Evolutionary conservation across 2,888 invertebrate species (phyloP).

Genomic region (Stenichneumon culpator): DNA sequence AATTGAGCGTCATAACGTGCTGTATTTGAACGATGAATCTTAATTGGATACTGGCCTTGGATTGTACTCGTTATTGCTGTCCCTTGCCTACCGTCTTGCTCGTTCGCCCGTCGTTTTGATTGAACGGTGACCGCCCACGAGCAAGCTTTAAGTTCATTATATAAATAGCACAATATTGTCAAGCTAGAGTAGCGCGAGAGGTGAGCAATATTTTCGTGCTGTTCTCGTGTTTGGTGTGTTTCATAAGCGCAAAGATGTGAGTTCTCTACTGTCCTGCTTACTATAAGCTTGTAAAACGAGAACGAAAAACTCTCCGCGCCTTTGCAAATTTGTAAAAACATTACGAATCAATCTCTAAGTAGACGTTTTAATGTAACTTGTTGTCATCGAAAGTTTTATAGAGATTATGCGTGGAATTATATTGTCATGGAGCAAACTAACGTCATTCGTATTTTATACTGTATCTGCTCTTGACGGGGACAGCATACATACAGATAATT

Average conservation of each 20-base stretch:
- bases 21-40: slow-evolving; percentile 62
- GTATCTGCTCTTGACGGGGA: slow-evolving; percentile 2
- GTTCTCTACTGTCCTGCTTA: too few species aligned
- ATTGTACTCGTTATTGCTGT: slow-evolving; percentile 55
- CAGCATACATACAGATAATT: slow-evolving; percentile 44
- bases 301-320: background rate
- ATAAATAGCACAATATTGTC: slow-evolving; percentile 46
- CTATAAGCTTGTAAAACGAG: too few species aligned
- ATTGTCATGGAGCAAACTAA: too few species aligned
- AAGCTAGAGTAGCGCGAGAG: background rate
- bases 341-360: background rate
- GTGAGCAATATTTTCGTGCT: background rate
- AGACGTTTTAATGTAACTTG: too few species aligned
- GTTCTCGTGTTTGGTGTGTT: background rate
- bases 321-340: background rate
- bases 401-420: too few species aligned
- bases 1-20: slow-evolving; percentile 56
- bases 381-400: too few species aligned
- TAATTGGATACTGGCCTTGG: slow-evolving; percentile 64
- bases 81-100: slow-evolving; percentile 9
- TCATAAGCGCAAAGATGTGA: background rate
- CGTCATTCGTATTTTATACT: too few species aligned
- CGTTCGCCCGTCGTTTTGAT: slow-evolving; percentile 35
- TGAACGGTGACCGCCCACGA: slow-evolving; percentile 29
- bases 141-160: slow-evolving; percentile 50